A percentile compares a stretch with the other conserved stretches of the same genome.
phyloP scores from a whole-genome alignment of 2,888 invertebrate species.

The Hirtodrosophila trivittata region DNA sequence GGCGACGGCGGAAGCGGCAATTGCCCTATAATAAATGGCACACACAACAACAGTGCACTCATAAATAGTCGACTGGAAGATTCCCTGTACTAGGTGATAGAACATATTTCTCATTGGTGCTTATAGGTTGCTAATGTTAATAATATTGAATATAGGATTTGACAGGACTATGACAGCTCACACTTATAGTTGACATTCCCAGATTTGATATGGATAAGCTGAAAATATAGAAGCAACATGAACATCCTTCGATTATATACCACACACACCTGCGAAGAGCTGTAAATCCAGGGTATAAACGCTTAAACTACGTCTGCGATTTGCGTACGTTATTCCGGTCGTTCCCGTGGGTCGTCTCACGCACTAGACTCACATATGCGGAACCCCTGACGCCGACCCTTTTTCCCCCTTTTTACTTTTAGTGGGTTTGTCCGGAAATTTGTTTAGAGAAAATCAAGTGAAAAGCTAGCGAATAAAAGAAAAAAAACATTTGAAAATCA shows the following conservation, averaged over 20 bases:
- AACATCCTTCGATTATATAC: neutral
- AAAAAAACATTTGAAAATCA: constrained; percentile 71
- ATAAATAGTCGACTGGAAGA: neutral
- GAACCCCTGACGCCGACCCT: constrained; percentile 32
- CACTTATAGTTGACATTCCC: too few species aligned
- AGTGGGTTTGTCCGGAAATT: constrained; percentile 47
- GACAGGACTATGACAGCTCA: too few species aligned
- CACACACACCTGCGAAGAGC: neutral
- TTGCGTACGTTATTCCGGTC: constrained; percentile 40
- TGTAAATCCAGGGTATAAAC: constrained; percentile 35
- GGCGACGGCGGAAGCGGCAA: constrained; percentile 69
- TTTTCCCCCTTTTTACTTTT: constrained; percentile 54
- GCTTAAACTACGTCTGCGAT: constrained; percentile 62
- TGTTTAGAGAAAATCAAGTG: constrained; percentile 70
- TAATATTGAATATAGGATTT: too few species aligned
- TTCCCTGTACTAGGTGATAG: constrained; percentile 16
- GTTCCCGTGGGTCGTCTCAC: constrained; percentile 48
- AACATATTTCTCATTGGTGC: too few species aligned
- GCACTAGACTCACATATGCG: constrained; percentile 25
- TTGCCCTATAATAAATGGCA: constrained; percentile 72
- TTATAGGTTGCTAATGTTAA: too few species aligned
- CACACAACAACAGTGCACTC: constrained; percentile 29
- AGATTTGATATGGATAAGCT: too few species aligned
- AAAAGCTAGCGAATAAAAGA: constrained; percentile 56
- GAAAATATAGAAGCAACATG: too few species aligned